These are phyloP conservation scores for Lasioglossum lativentre DNA, from an alignment of 2,888 invertebrate species.

Conservation along the genomic window DNA sequence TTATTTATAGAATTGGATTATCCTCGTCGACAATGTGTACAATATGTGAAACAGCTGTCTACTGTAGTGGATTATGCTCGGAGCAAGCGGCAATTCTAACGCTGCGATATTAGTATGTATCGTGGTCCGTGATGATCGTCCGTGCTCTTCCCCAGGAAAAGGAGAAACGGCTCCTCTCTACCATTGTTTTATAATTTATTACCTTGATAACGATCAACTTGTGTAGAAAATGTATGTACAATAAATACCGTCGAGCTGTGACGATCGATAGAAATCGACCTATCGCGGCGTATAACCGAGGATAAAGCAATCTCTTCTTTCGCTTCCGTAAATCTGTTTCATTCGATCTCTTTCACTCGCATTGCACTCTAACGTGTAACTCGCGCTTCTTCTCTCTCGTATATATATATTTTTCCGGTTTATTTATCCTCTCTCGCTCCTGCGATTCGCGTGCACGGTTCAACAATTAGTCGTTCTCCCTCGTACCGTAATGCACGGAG, in stretches of 20 bases:
- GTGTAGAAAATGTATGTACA: conserved; percentile 41
- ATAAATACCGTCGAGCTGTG: conserved; percentile 30
- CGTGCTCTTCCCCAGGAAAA: background rate
- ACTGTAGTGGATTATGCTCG: conserved; percentile 61
- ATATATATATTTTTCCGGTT: background rate
- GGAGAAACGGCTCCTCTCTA: conserved; percentile 15
- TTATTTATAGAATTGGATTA: conserved; percentile 62
- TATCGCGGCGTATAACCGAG: background rate
- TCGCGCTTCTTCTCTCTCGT: background rate
- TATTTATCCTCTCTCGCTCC: background rate
- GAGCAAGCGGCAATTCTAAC: conserved; percentile 48
- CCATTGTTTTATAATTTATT: background rate
- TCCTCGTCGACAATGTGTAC: conserved; percentile 48
- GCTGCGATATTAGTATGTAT: conserved; percentile 28
- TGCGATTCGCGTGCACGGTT: background rate
- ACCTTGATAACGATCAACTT: conserved; percentile 18
- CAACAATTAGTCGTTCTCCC: background rate
- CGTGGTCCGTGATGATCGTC: conserved; percentile 40
- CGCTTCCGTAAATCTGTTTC: background rate
- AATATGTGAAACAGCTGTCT: conserved; percentile 55
- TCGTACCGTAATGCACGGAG: background rate
- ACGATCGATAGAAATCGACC: conserved; percentile 24
- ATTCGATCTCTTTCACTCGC: background rate
- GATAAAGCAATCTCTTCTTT: background rate
- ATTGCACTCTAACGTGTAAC: background rate